Conservation (phyloP, 2,113 vertebrate species). For the Riparia riparia region DNA sequence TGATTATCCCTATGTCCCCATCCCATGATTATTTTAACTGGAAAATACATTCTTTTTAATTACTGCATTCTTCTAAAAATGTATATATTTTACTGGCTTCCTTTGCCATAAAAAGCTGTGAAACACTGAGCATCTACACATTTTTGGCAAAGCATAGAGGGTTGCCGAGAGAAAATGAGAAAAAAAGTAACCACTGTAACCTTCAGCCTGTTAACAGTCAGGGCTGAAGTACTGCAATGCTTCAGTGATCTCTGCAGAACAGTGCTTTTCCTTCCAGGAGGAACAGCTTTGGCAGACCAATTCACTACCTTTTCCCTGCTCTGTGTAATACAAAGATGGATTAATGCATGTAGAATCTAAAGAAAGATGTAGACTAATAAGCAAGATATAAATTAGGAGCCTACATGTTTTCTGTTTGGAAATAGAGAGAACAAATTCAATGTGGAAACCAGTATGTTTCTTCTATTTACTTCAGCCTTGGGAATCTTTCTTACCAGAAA, state of each 20-base stretch:
- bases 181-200: neutral
- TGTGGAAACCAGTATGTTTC: neutral
- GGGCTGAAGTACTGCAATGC: neutral
- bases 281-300: neutral
- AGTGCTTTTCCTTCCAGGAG: neutral
- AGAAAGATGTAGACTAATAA: neutral
- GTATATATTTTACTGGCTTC: neutral
- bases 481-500: neutral
- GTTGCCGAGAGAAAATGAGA: neutral
- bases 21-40: neutral
- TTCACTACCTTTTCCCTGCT: neutral
- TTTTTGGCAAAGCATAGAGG: neutral
- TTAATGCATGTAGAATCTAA: neutral
- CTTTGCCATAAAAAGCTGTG: neutral
- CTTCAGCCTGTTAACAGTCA: neutral
- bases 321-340: neutral
- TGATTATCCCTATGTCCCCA: neutral
- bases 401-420: neutral
- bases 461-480: neutral
- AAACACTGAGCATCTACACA: neutral
- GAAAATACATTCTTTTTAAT: neutral
- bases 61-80: neutral
- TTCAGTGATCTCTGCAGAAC: neutral
- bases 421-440: neutral
- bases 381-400: neutral